Evolutionary conservation across 2,888 invertebrate species (phyloP), one percentile per base, ranked within the genome.

Genomic region (Autographa gamma): DNA sequence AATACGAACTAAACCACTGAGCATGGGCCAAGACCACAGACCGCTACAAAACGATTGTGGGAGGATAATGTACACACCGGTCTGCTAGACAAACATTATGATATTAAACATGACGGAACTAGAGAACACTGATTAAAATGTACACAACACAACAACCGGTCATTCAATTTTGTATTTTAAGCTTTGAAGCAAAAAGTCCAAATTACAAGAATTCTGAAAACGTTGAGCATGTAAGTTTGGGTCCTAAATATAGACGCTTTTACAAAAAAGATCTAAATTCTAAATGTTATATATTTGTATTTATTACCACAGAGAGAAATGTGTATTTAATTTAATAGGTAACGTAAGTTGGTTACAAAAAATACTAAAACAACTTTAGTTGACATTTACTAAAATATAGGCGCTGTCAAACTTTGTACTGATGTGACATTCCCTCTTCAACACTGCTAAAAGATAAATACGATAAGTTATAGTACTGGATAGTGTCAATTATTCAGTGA

Each of bases 21-120:
- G 19, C 43, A 31, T 60, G 71, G 6, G 75, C 77, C 78, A 74
- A 74, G 18, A 63, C 67, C 79, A 67, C 78, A 66, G 38, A 78
- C 77, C 79, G 52, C 75, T 67, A 71, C 78, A 74, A 58, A 56
- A 31, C 52, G 9, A 43, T 74, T 74, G 74, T 64, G 70, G 66
- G 25, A n/a, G 34, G 66, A 48, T 31, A 18, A 52, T 67, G 34
- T 59, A 41, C 4, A 38, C 56, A 64, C 19, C n/a, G 48, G 16
- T 48, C 48, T n/a, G 48, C n/a, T n/a, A n/a, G 48, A n/a, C n/a
- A 48, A 48, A 48, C 48, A 48, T 48, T 48, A 48, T 48, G 48
- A n/a, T 48, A n/a, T n/a, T 48, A n/a, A 8, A n/a, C 48, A 7
- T 48, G n/a, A n/a, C n/a, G 48, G n/a, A 48, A 48, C n/a, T 48